Percentiles rank a stretch among this genome's conserved stretches.
These are phyloP conservation scores for Pogonophryne albipinna DNA, from an alignment of 2,797 vertebrate species.

Conservation along the genomic window DNA sequence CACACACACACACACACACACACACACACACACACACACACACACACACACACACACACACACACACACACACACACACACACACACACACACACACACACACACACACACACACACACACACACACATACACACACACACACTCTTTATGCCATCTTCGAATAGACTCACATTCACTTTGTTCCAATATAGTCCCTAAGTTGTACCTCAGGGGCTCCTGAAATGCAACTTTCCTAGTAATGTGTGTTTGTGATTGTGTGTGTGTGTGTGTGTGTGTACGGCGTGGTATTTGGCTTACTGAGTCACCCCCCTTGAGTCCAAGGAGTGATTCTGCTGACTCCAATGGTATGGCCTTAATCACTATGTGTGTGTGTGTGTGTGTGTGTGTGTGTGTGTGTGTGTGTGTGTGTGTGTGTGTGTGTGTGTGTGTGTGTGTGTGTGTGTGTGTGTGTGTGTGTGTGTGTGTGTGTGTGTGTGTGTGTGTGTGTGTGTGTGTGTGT, in stretches of 20 bases:
- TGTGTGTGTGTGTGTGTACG: background rate
- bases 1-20: too few relatives aligned
- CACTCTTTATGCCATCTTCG: conserved; percentile 11
- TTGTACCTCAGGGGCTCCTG: conserved; percentile 41
- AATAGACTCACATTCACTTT: conserved; percentile 36
- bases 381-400: too few relatives aligned
- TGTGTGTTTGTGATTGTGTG: background rate
- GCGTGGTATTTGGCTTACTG: conserved; percentile 55
- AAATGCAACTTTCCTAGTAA: conserved; percentile 46
- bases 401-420: background rate
- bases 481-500: background rate
- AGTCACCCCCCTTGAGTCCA: conserved; percentile 66
- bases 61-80: too few relatives aligned
- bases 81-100: too few relatives aligned
- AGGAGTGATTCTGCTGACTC: conserved; percentile 72
- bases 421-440: conserved; percentile 20
- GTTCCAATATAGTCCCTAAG: conserved; percentile 35
- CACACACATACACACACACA: background rate
- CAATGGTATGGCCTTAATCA: conserved; percentile 64
- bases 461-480: rapidly evolving
- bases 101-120: too few relatives aligned
- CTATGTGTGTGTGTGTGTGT: conserved; percentile 7
- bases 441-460: background rate
- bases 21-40: too few relatives aligned
- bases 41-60: too few relatives aligned